phyloP scores from a whole-genome alignment of 2,113 vertebrate species.

The Cryptoleucopteryx plumbea region DNA sequence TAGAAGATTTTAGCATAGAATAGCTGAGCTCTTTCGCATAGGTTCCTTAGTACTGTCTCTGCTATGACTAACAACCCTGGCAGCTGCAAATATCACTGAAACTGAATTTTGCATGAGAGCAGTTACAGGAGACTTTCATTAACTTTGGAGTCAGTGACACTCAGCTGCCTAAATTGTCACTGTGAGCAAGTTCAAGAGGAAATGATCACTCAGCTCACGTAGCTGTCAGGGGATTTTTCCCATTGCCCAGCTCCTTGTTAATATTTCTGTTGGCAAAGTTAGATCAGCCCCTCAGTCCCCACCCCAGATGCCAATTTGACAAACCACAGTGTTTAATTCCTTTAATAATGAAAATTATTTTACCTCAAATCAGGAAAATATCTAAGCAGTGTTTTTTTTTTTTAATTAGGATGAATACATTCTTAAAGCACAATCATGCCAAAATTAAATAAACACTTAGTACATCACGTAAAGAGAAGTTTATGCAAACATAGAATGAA shows the following conservation, averaged over 20 bases:
- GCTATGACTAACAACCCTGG: neutral
- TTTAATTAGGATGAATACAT: neutral
- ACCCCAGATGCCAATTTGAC: neutral
- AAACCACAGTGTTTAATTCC: neutral
- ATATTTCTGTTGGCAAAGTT: slow-evolving; percentile 17
- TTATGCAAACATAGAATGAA: neutral
- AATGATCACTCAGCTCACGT: neutral
- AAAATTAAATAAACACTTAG: neutral
- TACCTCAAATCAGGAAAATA: neutral
- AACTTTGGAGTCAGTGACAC: slow-evolving; percentile 19
- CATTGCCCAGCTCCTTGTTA: neutral
- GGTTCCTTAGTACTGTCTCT: neutral
- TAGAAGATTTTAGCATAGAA: neutral
- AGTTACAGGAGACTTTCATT: slow-evolving; percentile 18
- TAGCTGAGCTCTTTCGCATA: neutral
- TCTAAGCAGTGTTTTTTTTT: neutral
- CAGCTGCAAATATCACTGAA: slow-evolving; percentile 1
- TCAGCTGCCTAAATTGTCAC: slow-evolving; percentile 38
- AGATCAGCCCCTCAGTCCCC: neutral
- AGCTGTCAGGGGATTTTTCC: neutral
- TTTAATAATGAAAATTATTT: neutral
- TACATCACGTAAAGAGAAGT: neutral
- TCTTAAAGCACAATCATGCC: neutral
- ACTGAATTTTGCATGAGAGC: slow-evolving; percentile 46
- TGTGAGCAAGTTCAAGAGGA: neutral